These are phyloP conservation scores for Stichopus horrens DNA, from an alignment of 53 echinoderm and acorn worm genomes.

Conservation along the genomic window DNA sequence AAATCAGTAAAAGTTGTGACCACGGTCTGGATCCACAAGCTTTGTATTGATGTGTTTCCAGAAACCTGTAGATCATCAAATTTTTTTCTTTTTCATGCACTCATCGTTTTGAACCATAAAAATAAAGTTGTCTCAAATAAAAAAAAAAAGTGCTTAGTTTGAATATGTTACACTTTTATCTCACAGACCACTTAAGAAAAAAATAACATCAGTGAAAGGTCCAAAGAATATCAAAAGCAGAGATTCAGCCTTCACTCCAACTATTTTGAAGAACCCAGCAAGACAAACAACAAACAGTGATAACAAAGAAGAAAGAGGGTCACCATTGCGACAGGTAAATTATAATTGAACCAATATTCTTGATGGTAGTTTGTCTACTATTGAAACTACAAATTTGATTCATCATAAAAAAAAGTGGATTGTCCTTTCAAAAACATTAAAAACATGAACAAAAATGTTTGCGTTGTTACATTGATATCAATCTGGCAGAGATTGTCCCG, in stretches of 20 bases:
- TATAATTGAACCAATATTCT: not conserved
- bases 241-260: slow-evolving; percentile 66
- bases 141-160: not conserved
- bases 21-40: not conserved
- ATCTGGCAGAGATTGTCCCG: too few species aligned
- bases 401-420: too few species aligned
- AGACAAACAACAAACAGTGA: slow-evolving; percentile 37
- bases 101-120: not conserved
- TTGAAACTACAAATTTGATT: not conserved
- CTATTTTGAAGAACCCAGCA: slow-evolving; percentile 55
- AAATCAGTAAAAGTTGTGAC: not conserved
- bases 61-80: too few species aligned
- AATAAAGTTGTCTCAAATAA: not conserved
- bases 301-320: not conserved
- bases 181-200: slow-evolving; percentile 68
- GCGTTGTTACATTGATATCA: too few species aligned
- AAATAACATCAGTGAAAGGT: slow-evolving; percentile 58
- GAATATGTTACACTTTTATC: not conserved
- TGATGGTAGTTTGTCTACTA: not conserved
- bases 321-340: slow-evolving; percentile 33
- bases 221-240: slow-evolving; percentile 50
- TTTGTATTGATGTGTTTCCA: not conserved
- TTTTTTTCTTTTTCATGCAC: too few species aligned
- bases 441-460: too few species aligned
- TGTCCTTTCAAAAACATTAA: too few species aligned